Percentiles rank a stretch among this genome's conserved stretches.
Evolutionary conservation across 2,113 vertebrate genomes (phyloP).

Genomic region (Lepisosteus oculatus): DNA sequence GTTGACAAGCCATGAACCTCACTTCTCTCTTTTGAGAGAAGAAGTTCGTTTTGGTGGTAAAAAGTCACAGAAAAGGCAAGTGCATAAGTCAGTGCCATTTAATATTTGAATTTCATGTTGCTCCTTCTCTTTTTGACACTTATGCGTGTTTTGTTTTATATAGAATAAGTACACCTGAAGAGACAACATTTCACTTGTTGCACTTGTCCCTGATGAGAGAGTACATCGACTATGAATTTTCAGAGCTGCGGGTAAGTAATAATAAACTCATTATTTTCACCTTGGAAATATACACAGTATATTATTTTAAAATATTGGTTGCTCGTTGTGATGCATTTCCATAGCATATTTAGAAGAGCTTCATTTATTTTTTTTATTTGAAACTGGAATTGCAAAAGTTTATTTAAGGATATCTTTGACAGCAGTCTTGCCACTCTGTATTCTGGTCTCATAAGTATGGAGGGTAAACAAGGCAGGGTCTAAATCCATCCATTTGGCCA

Average conservation of each 20-base stretch:
- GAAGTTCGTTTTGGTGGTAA: slow-evolving; percentile 97
- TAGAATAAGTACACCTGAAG: slow-evolving; percentile 92
- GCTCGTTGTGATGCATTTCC: too few species aligned
- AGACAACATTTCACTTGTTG: slow-evolving; percentile 95
- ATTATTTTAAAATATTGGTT: too few species aligned
- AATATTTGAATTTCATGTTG: neutral
- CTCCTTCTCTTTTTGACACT: neutral
- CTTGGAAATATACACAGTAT: too few species aligned
- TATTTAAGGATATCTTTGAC: too few species aligned
- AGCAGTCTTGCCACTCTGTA: too few species aligned
- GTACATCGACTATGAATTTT: slow-evolving; percentile 98
- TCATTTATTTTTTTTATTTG: too few species aligned
- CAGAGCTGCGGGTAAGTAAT: slow-evolving; percentile 79
- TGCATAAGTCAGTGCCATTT: neutral
- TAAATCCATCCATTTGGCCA: too few species aligned
- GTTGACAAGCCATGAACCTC: slow-evolving; percentile 93
- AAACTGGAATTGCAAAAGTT: too few species aligned
- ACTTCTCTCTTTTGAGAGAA: slow-evolving; percentile 96
- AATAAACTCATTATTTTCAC: neutral
- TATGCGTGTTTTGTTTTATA: slow-evolving; percentile 22
- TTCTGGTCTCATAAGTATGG: too few species aligned
- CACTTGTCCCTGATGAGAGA: slow-evolving; percentile 98
- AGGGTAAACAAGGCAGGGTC: too few species aligned
- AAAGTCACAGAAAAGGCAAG: slow-evolving; percentile 90
- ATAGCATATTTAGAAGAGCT: too few species aligned